Base-by-base conservation (phyloP, 1,140 invertebrate genomes). In the Drosophila littoralis region DNA sequence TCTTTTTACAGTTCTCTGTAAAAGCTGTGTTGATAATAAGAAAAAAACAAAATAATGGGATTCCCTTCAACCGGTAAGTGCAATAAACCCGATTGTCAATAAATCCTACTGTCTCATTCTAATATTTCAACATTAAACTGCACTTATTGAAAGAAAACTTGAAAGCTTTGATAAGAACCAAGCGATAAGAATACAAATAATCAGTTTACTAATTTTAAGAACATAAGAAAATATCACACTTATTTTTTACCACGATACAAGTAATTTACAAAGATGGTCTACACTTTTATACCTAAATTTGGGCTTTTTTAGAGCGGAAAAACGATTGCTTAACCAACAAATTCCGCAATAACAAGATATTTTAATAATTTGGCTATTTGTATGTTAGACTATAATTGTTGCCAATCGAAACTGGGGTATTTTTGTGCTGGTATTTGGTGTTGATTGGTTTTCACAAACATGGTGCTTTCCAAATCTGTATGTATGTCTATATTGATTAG, bases 401-500 rank as follows among this genome's bases (percentile, higher is more conserved):
- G 22, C 22, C 22, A 22, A 22, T 22, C 4, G 22, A 28, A 28
- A 40, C 4, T 40, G 38, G 7, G 38, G 4, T 10, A 40, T 40
- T 12, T 12, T 12, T 12, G 38, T 38, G 38, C 38, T 9, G 38
- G 0, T 40, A 40, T 5, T 40, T 9, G 12, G 32, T 50, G 6
- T 50, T 28, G 48, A 68, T 60, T 54, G 57, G 6, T 6, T 46
- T 38, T 67, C 65, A 50, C 22, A 22, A 10, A 22, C 3, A 40
- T 45, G 10, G 7, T 28, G 3, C 6, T 33, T 0, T 32, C 6
- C 40, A 46, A 36, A 52, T 38, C 42, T 13, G 15, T 17, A 10
- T 45, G 12, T 35, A 17, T 13, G 12, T 17, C 12, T 13, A n/a
- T 15, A 51, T 68, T 77, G 76, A 88, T 86, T 79, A 72, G 65